These are phyloP conservation scores for Tenthredo scrophulariae DNA, from an alignment of 2,888 invertebrate genomes.

Conservation along the genomic window DNA sequence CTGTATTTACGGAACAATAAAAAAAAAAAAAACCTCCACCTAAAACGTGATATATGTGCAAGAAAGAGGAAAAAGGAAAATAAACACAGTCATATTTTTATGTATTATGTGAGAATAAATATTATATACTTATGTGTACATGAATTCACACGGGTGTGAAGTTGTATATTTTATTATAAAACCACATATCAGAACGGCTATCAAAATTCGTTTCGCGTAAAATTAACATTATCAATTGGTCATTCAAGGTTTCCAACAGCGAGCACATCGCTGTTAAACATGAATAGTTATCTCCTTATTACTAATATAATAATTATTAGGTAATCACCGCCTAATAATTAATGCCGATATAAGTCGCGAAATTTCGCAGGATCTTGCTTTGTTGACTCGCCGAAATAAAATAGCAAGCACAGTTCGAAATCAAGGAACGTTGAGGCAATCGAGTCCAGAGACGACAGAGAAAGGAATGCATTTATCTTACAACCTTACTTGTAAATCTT, in stretches of 20 bases:
- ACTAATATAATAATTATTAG: background rate
- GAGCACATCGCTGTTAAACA: background rate
- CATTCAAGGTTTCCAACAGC: conserved; percentile 3
- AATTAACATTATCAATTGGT: conserved; percentile 28
- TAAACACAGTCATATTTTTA: background rate
- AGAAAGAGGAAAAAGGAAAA: background rate
- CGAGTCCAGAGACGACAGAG: conserved; percentile 14
- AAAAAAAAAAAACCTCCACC: background rate
- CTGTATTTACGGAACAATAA: background rate
- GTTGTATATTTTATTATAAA: conserved; percentile 20
- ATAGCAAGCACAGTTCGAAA: background rate
- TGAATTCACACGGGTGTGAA: background rate
- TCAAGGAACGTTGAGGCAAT: background rate
- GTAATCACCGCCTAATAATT: background rate
- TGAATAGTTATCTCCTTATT: conserved; percentile 2
- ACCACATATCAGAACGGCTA: background rate
- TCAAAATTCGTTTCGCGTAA: background rate
- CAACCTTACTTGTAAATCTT: background rate
- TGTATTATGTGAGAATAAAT: conserved; percentile 4
- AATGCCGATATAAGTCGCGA: background rate
- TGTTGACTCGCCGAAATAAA: conserved; percentile 11
- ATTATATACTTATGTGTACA: background rate
- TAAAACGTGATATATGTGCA: background rate
- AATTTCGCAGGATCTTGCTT: background rate
- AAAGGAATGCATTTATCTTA: conserved; percentile 20